These are phyloP conservation scores for Phocoena sinus DNA, from an alignment of 2,113 vertebrate species.

Conservation along the genomic window DNA sequence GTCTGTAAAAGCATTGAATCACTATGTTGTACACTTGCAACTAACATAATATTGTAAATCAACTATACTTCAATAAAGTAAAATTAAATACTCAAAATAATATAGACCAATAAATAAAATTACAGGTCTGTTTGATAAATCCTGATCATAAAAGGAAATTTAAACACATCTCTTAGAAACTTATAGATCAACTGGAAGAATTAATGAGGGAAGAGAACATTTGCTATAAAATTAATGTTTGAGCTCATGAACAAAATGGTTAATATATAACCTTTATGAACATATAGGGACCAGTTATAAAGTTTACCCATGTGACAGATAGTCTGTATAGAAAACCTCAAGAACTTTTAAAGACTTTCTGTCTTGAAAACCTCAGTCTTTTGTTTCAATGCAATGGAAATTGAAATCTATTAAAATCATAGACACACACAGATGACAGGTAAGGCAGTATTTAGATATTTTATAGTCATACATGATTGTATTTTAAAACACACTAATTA, in stretches of 20 bases:
- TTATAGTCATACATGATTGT: background rate
- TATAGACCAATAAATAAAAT: background rate
- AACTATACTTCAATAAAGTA: background rate
- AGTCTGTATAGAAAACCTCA: background rate
- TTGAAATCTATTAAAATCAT: background rate
- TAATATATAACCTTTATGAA: background rate
- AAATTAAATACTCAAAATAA: background rate
- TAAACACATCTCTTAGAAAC: background rate
- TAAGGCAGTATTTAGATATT: background rate
- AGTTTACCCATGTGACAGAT: background rate
- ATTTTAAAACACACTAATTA: background rate
- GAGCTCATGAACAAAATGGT: background rate
- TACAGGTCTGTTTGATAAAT: background rate
- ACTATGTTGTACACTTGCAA: background rate
- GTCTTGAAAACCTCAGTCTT: background rate
- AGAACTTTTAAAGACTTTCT: background rate
- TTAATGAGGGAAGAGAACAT: background rate
- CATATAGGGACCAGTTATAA: background rate
- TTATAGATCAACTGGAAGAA: background rate
- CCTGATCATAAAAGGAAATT: background rate
- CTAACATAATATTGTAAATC: background rate
- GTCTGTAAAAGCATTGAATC: background rate
- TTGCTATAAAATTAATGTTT: background rate
- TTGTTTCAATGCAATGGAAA: background rate
- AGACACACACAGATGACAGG: background rate